Conservation (phyloP, 2,113 vertebrate genomes). For the Burhinus oedicnemus region DNA sequence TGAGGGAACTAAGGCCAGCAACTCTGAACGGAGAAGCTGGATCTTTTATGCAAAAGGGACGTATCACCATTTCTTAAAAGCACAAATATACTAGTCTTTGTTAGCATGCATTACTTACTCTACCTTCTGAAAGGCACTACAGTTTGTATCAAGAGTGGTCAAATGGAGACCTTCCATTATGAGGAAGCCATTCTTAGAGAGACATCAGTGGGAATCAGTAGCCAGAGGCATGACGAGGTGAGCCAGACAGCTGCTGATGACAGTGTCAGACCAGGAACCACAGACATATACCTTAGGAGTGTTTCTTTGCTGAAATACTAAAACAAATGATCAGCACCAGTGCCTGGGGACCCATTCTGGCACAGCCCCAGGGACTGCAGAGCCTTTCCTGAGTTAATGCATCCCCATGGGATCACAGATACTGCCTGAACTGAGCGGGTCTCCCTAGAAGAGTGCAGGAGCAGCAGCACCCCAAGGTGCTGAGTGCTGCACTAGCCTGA, state of each 20-base stretch:
- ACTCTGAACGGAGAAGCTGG: neutral
- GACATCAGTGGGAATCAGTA: neutral
- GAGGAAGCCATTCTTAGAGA: neutral
- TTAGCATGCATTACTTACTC: neutral
- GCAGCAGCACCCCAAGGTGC: neutral
- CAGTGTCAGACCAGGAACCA: neutral
- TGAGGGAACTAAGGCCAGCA: neutral
- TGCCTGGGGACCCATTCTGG: neutral
- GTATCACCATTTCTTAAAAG: neutral
- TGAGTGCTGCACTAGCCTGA: neutral
- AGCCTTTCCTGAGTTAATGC: neutral
- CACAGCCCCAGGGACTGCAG: neutral
- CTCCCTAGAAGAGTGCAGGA: neutral
- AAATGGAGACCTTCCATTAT: neutral
- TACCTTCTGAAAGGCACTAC: neutral
- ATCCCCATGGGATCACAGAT: neutral
- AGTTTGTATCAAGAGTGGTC: neutral
- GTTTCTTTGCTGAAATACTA: neutral
- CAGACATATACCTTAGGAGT: neutral
- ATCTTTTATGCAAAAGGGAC: neutral
- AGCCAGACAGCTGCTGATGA: neutral
- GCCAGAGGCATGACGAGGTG: neutral
- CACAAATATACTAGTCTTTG: neutral
- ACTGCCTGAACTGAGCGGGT: neutral
- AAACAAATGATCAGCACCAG: neutral